Evolutionary conservation across 2,888 invertebrate genomes (phyloP).

Genomic region (Bugula neritina): DNA sequence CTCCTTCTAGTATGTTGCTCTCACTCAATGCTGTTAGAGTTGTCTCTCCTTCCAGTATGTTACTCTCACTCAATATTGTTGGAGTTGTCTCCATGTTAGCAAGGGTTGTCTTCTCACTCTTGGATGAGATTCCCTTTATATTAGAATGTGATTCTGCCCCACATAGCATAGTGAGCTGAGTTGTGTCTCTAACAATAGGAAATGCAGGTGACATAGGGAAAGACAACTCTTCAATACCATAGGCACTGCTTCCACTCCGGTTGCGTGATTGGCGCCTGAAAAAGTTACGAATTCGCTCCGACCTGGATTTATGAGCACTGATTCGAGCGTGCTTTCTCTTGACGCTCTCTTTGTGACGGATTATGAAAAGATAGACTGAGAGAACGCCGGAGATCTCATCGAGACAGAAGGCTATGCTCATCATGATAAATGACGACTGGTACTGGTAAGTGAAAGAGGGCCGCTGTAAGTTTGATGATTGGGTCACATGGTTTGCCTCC

Average conservation of each 20-base stretch:
- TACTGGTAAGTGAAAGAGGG: not conserved
- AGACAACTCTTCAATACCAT: too few species aligned
- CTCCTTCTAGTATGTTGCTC: not conserved
- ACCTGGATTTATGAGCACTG: not conserved
- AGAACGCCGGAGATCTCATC: slow-evolving; percentile 26
- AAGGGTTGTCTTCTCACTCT: too few species aligned
- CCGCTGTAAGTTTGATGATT: not conserved
- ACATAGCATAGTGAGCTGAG: not conserved
- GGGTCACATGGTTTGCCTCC: slow-evolving; percentile 4
- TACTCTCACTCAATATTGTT: not conserved
- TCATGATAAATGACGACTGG: not conserved
- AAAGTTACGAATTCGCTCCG: not conserved
- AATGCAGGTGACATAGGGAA: not conserved
- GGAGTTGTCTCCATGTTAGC: too few species aligned
- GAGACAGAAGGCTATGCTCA: slow-evolving; percentile 3
- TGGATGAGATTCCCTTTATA: not conserved
- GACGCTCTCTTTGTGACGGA: slow-evolving; percentile 16
- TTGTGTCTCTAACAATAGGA: not conserved
- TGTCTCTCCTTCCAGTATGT: not conserved
- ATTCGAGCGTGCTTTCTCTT: not conserved
- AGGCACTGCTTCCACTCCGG: not conserved
- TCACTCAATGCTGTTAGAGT: not conserved
- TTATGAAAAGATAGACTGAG: slow-evolving; percentile 26
- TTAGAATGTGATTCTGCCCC: not conserved
- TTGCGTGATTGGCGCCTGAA: slow-evolving; percentile 3